Evolutionary conservation across 30 jellyfish, hydroid and myxozoan species (phyloP), one percentile per base, ranked within the genome.

Genomic region (Chrysaora quinquecirrha): DNA sequence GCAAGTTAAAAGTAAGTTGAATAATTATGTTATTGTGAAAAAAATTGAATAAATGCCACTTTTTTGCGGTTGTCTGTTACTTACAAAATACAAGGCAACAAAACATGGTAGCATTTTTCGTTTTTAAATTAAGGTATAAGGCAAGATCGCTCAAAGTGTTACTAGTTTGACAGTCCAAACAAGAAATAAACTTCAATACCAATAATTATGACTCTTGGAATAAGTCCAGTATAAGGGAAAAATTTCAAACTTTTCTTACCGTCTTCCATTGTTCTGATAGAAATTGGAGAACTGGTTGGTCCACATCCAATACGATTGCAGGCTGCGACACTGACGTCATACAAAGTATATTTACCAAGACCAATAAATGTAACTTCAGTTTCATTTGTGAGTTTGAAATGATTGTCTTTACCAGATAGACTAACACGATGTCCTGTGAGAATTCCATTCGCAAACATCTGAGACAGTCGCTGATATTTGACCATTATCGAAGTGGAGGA

Each of bases 251-350:
- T 9, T 11, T 46, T 46, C 88, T 38, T 64, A 78, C 89, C 73
- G 64, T 78, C 89, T 48, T 78, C 89, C 3, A 63, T 30, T 29
- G 89, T 78, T 34, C 82, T 19, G 28, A 43, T 47, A 16, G 49
- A 16, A 12, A 27, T 20, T 0, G 64, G 32, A 23, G 18, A 2
- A 32, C 91, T 80, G 50, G 30, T 33, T 28, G 91, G 91, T 14
- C 91, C 91, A 47, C 91, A 80, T 0, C 91, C 84, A 80, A 32
- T 72, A 11, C 91, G 35, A 23, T 23, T 80, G 69, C 91, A 80
- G 21, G 91, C 91, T 27, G 28, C 20, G 1, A 67, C 78, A 24
- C 7, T 3, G 16, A 80, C 74, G 6, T 32, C 65, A 31, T 80
- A 80, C 12, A 72, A 68, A 19, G 77, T 30, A 19, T 25, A 71